phyloP scores from a whole-genome alignment of 2,113 vertebrate genomes.

The Dasyornis broadbenti region DNA sequence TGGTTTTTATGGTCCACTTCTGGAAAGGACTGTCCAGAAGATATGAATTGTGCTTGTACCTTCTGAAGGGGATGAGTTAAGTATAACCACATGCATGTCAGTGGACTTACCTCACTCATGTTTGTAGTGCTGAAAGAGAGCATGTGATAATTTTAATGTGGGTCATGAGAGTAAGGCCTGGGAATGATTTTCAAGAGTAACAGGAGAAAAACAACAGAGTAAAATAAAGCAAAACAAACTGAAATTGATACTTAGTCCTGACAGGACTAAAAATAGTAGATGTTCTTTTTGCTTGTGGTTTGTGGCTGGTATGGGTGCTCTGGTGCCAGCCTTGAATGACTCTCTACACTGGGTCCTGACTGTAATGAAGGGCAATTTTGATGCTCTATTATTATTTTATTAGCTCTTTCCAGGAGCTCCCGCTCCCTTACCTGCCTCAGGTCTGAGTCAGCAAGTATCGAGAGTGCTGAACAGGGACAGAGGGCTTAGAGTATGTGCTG shows the following conservation, averaged over 20 bases:
- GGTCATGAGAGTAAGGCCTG: background rate
- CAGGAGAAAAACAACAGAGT: slow-evolving; percentile 2
- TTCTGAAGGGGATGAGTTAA: slow-evolving; percentile 3
- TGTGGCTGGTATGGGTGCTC: background rate
- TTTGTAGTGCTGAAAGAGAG: slow-evolving; percentile 19
- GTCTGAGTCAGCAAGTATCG: background rate
- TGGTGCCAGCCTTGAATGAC: background rate
- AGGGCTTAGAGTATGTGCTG: background rate
- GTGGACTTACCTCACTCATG: background rate
- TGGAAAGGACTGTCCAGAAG: background rate
- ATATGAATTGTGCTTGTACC: background rate
- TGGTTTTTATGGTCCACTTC: background rate
- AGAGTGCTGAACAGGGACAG: background rate
- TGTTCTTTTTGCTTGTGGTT: background rate
- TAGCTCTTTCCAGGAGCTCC: background rate
- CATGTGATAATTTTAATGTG: slow-evolving; percentile 21
- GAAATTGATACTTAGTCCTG: background rate
- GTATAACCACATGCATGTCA: background rate
- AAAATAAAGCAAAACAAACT: slow-evolving; percentile 20
- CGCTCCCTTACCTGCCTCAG: background rate
- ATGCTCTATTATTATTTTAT: background rate
- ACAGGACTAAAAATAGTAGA: slow-evolving; percentile 23
- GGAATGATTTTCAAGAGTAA: slow-evolving; percentile 8
- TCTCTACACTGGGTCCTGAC: background rate
- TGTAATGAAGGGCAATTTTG: background rate